Conservation (phyloP, 1,140 invertebrate species). For the Trichogramma pretiosum region DNA sequence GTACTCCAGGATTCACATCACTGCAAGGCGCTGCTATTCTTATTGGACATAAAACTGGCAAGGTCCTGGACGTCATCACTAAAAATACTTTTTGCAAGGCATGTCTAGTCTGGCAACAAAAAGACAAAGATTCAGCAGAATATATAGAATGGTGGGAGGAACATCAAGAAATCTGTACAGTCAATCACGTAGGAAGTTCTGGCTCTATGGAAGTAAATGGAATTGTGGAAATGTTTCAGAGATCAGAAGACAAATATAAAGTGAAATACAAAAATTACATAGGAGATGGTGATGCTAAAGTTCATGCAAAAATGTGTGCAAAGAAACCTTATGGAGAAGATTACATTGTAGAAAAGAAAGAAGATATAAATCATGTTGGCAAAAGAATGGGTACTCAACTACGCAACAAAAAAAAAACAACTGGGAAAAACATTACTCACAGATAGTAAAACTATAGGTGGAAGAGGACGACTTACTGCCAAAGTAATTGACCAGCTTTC, state of each 20-base stretch:
- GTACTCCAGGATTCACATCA: conserved; percentile 19
- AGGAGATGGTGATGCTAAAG: conserved; percentile 23
- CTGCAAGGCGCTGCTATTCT: conserved; percentile 17
- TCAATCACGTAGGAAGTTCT: conserved; percentile 18
- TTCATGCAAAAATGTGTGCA: conserved; percentile 20
- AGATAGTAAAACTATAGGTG: conserved; percentile 5
- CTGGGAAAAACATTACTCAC: no score
- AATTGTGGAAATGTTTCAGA: conserved; percentile 8
- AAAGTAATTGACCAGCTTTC: conserved; percentile 19
- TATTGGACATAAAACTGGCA: conserved; percentile 14
- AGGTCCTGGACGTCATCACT: conserved; percentile 15
- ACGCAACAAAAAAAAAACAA: conserved; percentile 7
- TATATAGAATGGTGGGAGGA: conserved; percentile 10
- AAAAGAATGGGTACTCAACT: conserved; percentile 20
- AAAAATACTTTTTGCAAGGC: conserved; percentile 14
- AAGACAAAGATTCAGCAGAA: conserved; percentile 3
- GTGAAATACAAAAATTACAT: conserved; percentile 22
- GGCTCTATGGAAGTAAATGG: conserved; percentile 21
- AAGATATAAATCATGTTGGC: conserved; percentile 23
- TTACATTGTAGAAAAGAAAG: conserved; percentile 20
- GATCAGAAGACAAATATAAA: conserved; percentile 18
- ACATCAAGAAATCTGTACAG: conserved; percentile 15
- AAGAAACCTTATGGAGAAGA: conserved; percentile 19
- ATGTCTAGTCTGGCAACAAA: conserved; percentile 5
- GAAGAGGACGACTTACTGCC: conserved; percentile 20